Conservation (phyloP, 2,113 vertebrate species). For the Neopipo cinnamomea region DNA sequence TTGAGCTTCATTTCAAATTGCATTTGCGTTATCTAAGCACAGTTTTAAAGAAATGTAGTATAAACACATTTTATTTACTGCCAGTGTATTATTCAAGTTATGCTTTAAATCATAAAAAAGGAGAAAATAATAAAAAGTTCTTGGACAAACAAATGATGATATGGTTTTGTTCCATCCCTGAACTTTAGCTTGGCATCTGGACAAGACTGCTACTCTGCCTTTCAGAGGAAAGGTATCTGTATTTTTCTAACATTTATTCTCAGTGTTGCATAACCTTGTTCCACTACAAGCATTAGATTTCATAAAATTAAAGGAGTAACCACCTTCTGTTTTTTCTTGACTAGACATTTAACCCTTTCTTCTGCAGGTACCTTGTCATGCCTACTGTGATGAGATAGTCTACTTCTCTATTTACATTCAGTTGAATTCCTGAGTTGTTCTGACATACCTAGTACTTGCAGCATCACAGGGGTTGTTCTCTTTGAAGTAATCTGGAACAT, state of each 20-base stretch:
- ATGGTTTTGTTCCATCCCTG: neutral
- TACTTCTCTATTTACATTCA: neutral
- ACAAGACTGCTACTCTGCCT: neutral
- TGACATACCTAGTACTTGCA: neutral
- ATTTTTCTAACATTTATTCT: neutral
- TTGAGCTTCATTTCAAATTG: neutral
- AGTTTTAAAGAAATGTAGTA: neutral
- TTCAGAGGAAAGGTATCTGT: neutral
- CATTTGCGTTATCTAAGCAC: neutral
- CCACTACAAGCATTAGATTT: neutral
- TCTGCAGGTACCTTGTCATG: neutral
- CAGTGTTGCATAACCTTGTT: neutral
- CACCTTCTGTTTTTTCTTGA: neutral
- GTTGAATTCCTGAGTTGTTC: neutral
- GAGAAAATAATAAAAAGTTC: neutral
- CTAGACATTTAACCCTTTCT: neutral
- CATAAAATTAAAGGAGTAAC: neutral
- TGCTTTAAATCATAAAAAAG: neutral
- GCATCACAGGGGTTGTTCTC: neutral
- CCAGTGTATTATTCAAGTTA: neutral
- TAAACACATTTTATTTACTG: neutral
- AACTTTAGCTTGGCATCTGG: neutral
- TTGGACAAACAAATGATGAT: neutral
- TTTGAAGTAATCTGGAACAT: constrained; percentile 39
- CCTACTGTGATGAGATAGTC: neutral